These are phyloP conservation scores for Botia almorhae DNA, from an alignment of 2,797 vertebrate species.

Conservation along the genomic window DNA sequence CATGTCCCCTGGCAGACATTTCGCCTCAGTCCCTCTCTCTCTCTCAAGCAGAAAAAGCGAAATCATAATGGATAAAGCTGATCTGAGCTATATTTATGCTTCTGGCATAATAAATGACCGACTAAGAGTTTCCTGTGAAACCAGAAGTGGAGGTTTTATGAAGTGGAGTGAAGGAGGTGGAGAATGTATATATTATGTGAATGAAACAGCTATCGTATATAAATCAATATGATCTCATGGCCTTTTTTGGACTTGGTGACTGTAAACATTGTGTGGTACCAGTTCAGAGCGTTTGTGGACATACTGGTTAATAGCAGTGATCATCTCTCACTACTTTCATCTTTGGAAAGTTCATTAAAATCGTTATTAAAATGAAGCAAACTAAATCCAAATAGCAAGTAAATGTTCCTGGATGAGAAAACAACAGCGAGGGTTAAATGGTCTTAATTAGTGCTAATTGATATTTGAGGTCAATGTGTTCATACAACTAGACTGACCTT, in stretches of 20 bases:
- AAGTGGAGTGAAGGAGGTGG: slow-evolving; percentile 36
- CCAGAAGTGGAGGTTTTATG: slow-evolving; percentile 20
- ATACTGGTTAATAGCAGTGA: slow-evolving; percentile 11
- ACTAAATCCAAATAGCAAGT: slow-evolving; percentile 66
- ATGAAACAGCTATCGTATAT: slow-evolving; percentile 32
- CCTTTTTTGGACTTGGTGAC: slow-evolving; percentile 33
- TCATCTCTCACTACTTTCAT: slow-evolving; percentile 8
- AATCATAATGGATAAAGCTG: slow-evolving; percentile 40
- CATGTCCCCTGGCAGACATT: slow-evolving; percentile 52
- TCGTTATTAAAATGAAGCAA: slow-evolving; percentile 67
- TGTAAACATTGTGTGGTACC: slow-evolving; percentile 28
- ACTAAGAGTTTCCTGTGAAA: slow-evolving; percentile 47
- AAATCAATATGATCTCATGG: slow-evolving; percentile 34
- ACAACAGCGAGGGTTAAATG: slow-evolving; percentile 57
- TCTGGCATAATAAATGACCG: slow-evolving; percentile 41
- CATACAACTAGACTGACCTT: slow-evolving; percentile 62
- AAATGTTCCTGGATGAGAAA: slow-evolving; percentile 65
- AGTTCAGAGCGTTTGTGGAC: slow-evolving; percentile 50
- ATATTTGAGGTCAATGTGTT: slow-evolving; percentile 65
- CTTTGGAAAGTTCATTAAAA: slow-evolving; percentile 60
- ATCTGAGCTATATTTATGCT: slow-evolving; percentile 41
- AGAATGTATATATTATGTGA: slow-evolving; percentile 34
- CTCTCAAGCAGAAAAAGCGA: slow-evolving; percentile 40
- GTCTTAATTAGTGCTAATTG: slow-evolving; percentile 61
- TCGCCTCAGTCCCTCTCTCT: slow-evolving; percentile 40